Evolutionary conservation across 2,113 vertebrate species (phyloP).

Genomic region (Setophaga petechia): DNA sequence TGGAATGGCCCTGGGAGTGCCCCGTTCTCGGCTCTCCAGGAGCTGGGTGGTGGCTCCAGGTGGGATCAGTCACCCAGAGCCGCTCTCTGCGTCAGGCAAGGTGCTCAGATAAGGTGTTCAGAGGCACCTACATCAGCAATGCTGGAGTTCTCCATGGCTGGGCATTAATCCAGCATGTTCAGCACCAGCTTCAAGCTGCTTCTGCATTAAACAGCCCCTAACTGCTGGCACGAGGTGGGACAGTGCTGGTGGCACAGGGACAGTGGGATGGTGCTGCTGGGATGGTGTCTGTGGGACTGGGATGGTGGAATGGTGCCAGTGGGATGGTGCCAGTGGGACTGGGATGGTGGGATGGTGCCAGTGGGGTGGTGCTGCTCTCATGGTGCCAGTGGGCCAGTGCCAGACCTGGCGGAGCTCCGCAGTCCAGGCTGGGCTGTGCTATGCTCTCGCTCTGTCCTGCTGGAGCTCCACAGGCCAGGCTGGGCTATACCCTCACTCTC

Average conservation of each 20-base stretch:
- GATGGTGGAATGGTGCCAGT: not conserved
- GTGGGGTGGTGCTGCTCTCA: not conserved
- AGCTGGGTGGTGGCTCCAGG: not conserved
- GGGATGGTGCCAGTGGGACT: not conserved
- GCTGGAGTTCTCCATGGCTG: not conserved
- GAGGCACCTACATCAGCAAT: not conserved
- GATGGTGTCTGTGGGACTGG: not conserved
- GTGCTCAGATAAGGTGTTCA: slow-evolving; percentile 39
- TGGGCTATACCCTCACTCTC: too few relatives aligned
- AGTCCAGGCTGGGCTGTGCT: too few relatives aligned
- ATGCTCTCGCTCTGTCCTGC: rapidly evolving
- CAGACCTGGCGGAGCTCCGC: too few relatives aligned
- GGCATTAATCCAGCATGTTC: slow-evolving; percentile 25
- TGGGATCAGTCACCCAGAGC: not conserved
- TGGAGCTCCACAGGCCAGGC: too few relatives aligned
- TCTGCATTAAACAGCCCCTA: not conserved
- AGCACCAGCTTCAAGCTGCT: not conserved
- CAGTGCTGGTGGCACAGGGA: not conserved
- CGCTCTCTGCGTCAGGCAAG: not conserved
- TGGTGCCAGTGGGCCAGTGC: too few relatives aligned
- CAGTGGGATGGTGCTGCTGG: not conserved
- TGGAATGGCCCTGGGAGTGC: not conserved
- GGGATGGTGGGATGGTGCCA: not conserved
- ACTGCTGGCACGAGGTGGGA: not conserved
- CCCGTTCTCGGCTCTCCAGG: not conserved